Percentiles rank a stretch among this genome's conserved stretches.
These are phyloP conservation scores for Vidua chalybeata DNA, from an alignment of 2,113 vertebrate species.

Conservation along the genomic window DNA sequence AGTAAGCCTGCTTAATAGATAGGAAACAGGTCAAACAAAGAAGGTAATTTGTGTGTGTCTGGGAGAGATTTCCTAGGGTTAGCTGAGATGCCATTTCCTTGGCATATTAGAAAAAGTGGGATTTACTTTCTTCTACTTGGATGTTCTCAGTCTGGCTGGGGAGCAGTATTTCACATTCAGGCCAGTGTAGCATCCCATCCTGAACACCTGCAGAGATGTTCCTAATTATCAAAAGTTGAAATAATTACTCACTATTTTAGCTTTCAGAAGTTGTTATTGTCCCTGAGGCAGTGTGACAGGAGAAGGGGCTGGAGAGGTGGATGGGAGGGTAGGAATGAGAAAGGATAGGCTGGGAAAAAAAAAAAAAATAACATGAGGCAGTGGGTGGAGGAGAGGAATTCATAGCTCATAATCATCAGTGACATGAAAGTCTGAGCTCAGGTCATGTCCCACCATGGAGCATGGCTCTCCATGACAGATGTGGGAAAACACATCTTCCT, in stretches of 20 bases:
- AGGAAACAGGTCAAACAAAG: constrained; percentile 29
- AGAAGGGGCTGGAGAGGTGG: neutral
- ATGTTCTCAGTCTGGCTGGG: neutral
- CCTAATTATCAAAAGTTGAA: neutral
- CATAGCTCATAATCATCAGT: neutral
- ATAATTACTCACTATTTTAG: neutral
- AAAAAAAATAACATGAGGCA: neutral
- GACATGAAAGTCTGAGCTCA: neutral
- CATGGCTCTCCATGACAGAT: neutral
- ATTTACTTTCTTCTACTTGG: neutral
- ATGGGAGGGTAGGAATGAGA: no score
- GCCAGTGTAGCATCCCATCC: neutral
- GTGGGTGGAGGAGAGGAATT: neutral
- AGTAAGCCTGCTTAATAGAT: neutral
- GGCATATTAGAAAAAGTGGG: neutral
- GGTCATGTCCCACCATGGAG: neutral
- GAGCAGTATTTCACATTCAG: neutral
- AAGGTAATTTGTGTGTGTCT: neutral
- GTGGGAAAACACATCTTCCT: neutral
- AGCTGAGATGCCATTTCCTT: neutral
- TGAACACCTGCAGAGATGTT: neutral
- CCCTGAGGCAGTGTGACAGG: neutral
- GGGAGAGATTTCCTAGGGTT: neutral
- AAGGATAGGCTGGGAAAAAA: neutral
- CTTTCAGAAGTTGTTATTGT: neutral